Percentiles rank a stretch among this genome's conserved stretches.
Conservation (phyloP, 2,888 invertebrate genomes). For the Apotomis turbidana region DNA sequence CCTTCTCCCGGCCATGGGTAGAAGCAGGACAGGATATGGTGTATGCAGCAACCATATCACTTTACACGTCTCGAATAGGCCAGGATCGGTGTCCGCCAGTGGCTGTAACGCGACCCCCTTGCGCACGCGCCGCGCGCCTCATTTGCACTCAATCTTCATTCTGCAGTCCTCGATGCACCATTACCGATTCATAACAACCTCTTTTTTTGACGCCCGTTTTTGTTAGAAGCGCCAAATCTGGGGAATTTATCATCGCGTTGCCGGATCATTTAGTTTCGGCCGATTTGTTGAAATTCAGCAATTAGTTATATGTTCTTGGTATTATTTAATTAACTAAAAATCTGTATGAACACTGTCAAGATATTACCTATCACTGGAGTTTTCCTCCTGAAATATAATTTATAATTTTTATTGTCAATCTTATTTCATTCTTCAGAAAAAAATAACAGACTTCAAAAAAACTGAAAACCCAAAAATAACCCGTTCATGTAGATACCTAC, state of each 20-base stretch:
- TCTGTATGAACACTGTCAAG: no score
- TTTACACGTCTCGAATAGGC: slow-evolving; percentile 3
- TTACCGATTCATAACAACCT: slow-evolving; percentile 72
- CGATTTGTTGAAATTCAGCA: slow-evolving; percentile 21
- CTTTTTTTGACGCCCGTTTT: slow-evolving; percentile 60
- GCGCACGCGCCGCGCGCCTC: slow-evolving; percentile 76
- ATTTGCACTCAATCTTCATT: slow-evolving; percentile 81
- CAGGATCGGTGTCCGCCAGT: slow-evolving; percentile 48
- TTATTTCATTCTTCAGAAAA: no score
- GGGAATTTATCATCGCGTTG: slow-evolving; percentile 44
- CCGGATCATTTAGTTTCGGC: slow-evolving; percentile 38
- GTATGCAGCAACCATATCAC: slow-evolving; percentile 6
- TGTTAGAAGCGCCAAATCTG: slow-evolving; percentile 54
- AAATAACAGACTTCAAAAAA: no score
- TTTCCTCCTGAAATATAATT: no score
- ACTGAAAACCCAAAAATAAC: no score
- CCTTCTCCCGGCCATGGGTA: neutral
- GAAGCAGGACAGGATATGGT: neutral
- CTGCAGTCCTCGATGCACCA: slow-evolving; percentile 75
- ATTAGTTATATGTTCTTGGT: slow-evolving; percentile 12
- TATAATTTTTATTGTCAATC: no score
- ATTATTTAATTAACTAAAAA: neutral
- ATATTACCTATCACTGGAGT: no score
- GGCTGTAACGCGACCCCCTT: slow-evolving; percentile 62
- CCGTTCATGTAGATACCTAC: no score